Evolutionary conservation across 2,888 invertebrate species (phyloP).

Genomic region (Glaucopsyche alexis): DNA sequence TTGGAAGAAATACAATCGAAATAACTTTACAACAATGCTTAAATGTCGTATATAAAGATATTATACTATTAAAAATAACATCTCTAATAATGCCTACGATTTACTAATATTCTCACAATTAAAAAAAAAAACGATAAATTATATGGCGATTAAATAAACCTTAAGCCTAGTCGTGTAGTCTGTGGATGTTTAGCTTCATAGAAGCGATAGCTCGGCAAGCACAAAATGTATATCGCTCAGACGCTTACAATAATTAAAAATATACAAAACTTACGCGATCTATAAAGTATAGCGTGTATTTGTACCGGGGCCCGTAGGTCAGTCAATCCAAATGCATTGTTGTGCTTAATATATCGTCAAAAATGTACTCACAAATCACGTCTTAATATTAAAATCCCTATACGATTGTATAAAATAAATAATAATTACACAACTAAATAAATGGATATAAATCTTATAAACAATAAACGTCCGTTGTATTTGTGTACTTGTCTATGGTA

Average conservation of each 20-base stretch:
- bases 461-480: conserved; percentile 32
- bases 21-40: conserved; percentile 57
- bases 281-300: conserved; percentile 71
- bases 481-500: conserved; percentile 8
- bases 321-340: conserved; percentile 55
- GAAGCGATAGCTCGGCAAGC: conserved; percentile 68
- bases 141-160: conserved; percentile 51
- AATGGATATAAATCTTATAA: conserved; percentile 16
- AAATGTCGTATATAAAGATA: conserved; percentile 50
- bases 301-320: conserved; percentile 64
- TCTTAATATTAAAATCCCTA: conserved; percentile 33
- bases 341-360: conserved; percentile 61
- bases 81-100: conserved; percentile 61
- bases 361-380: conserved; percentile 50
- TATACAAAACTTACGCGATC: conserved; percentile 64
- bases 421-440: conserved; percentile 47
- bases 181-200: conserved; percentile 61
- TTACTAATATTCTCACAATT: conserved; percentile 55
- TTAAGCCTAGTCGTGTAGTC: conserved; percentile 46
- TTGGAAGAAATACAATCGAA: conserved; percentile 44
- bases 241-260: conserved; percentile 52
- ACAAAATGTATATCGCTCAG: conserved; percentile 49
- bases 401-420: conserved; percentile 63
- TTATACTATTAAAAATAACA: conserved; percentile 53
- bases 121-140: conserved; percentile 53